Evolutionary conservation across 2,888 invertebrate species (phyloP).

Genomic region (Crematogaster levior): DNA sequence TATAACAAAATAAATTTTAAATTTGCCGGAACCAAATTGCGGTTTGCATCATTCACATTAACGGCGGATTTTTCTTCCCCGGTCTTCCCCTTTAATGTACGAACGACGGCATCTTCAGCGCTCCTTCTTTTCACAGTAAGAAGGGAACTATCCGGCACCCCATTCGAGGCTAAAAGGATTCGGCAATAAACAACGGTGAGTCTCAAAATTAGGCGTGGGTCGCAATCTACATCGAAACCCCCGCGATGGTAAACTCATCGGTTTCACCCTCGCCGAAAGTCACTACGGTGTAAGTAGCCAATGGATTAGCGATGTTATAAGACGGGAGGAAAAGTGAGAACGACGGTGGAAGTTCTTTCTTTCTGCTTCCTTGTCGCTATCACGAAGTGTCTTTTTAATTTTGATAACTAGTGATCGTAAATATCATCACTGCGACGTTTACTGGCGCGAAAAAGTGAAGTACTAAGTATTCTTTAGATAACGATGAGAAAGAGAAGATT

Average conservation of each 20-base stretch:
- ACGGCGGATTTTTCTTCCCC: conserved; percentile 52
- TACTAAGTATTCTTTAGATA: background rate
- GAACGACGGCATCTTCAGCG: conserved; percentile 34
- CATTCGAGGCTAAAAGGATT: conserved; percentile 84
- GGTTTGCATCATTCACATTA: conserved; percentile 57
- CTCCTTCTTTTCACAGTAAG: conserved; percentile 51
- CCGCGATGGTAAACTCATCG: conserved; percentile 58
- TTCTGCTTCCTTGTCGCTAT: conserved; percentile 10
- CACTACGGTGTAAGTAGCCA: conserved; percentile 66
- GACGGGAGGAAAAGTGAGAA: background rate
- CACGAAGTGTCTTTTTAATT: conserved; percentile 78
- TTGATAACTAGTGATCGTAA: conserved; percentile 76
- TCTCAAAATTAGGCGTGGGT: conserved; percentile 81
- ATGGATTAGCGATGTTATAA: conserved; percentile 79
- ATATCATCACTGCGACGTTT: conserved; percentile 64
- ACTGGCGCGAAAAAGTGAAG: background rate
- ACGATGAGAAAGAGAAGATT: background rate
- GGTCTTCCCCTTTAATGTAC: conserved; percentile 30
- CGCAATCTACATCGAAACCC: conserved; percentile 78
- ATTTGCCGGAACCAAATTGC: conserved; percentile 21
- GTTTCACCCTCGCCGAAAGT: conserved; percentile 35
- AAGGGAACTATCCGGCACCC: conserved; percentile 43
- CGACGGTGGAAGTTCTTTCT: background rate
- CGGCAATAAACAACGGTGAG: conserved; percentile 83
- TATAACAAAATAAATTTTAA: conserved; percentile 29